Evolutionary conservation across 1,140 invertebrate genomes (phyloP), one percentile per base, ranked within the genome.

Genomic region (Orchesella cincta): DNA sequence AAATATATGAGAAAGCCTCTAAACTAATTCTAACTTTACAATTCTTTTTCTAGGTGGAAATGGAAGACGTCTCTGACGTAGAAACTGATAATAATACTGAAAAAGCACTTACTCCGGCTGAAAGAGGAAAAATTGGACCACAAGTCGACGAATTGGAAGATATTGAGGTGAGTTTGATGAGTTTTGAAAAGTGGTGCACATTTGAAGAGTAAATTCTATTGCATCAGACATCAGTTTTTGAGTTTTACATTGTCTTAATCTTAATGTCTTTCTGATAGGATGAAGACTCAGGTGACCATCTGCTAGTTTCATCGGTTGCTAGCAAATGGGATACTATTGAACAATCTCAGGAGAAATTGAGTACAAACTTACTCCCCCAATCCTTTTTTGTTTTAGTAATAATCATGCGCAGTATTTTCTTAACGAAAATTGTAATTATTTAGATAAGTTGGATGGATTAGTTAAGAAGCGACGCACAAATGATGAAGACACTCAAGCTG

Each of bases 391-490:
- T n/a, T n/a, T n/a, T n/a, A n/a, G 26, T 71, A 54, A 23, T 78
- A 28, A 26, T 16, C 29, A 31, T 8, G 8, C 8, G 31, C 16
- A 73, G 5, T 67, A 52, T 78, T 75, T 79, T 78, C 78, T 81
- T 91, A 91, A 12, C 86, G n/a, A n/a, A n/a, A n/a, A n/a, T n/a
- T n/a, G n/a, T n/a, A n/a, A n/a, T n/a, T n/a, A n/a, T n/a, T n/a
- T n/a, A 97, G 95, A 95, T 83, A 92, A 93, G 79, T 88, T 98
- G 85, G 95, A 98, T 88, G 95, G 95, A 67, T 84, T 92, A 36
- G 33, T 67, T 26, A 85, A 85, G 0, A 90, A 88, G 82, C 88
- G 87, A 79, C 87, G 89, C 79, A 85, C 87, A 39, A 85, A 84
- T 34, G 80, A 88, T n/a, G 83, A 74, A 18, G 77, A 78, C 51